Base-by-base conservation (phyloP, 2,888 invertebrate genomes). In the Phania funesta region DNA sequence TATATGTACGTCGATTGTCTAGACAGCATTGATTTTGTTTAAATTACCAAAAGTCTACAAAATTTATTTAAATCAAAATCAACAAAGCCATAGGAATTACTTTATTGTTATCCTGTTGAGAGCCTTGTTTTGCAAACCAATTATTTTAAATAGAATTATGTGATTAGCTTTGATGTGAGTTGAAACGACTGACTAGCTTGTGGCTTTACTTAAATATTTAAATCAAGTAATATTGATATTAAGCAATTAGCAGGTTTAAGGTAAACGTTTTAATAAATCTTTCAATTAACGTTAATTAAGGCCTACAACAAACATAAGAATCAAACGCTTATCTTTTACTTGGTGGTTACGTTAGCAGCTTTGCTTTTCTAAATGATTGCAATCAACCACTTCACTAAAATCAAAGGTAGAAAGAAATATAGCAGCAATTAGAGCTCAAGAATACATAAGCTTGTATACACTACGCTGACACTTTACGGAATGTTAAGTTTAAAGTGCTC, bases 221-320 rank as follows among this genome's bases (percentile, higher is more conserved):
- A 16, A 29, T 29, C 5, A 29, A 6, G 29, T 29, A 6, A 29
- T 6, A 1, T 35, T 7, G 6, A 13, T 16, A 18, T 5, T 44
- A 26, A 7, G 22, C 52, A 41, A 29, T 52, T 26, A 67, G 0
- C 24, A 11, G 29, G 20, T 41, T 18, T 38, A 26, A 52, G 44
- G 18, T 22, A 52, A 67, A 29, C 70, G 46, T 32, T 5, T 22
- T 18, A 29, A 6, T 35, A 56, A 56, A 48, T 35, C 9, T 29
- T 9, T 24, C 48, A 54, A 73, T 73, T 73, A 73, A 41, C 20
- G 44, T 62, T 73, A 44, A 73, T 62, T 52, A 62, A 62, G 62
- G 41, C 44, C 41, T 35, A 5, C 1, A 18, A 29, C 13, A 73
- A 22, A 6, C 5, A n/a, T 26, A 41, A 41, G 13, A 24, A 48